Percentiles rank a stretch among this genome's conserved stretches.
Evolutionary conservation across 2,797 vertebrate species (phyloP).

Genomic region (Sebastes melanostomus): DNA sequence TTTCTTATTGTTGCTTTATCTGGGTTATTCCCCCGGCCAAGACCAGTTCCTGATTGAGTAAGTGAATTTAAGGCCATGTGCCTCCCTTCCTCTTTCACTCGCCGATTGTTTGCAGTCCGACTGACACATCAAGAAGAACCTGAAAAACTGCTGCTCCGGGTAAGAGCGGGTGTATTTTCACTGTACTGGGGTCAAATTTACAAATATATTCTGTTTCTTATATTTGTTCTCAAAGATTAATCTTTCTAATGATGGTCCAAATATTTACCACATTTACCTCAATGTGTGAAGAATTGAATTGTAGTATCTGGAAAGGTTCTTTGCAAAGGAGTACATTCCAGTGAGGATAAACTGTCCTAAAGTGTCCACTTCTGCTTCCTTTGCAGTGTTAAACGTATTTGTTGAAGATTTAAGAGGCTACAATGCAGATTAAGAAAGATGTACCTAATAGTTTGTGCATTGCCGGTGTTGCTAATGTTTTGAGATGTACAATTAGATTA

Average conservation of each 20-base stretch:
- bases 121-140: slow-evolving; percentile 5
- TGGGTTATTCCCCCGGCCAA: neutral
- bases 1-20: slow-evolving; percentile 1
- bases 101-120: neutral
- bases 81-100: slow-evolving; percentile 53
- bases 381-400: neutral
- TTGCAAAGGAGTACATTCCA: no score
- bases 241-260: neutral
- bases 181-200: neutral
- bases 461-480: neutral
- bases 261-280: neutral
- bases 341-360: neutral
- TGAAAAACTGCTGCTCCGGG: slow-evolving; percentile 30
- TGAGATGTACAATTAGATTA: neutral
- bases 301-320: neutral
- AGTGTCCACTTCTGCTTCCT: neutral
- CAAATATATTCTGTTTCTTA: neutral
- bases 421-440: neutral
- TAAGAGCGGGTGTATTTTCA: slow-evolving; percentile 15
- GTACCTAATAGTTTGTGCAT: neutral
- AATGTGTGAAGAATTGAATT: neutral
- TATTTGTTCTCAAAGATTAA: neutral
- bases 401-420: neutral
- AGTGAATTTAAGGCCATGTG: slow-evolving; percentile 59
- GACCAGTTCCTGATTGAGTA: slow-evolving; percentile 63